Base-by-base conservation (phyloP, 2,797 vertebrate species). In the Sebastes kiyomatsui region DNA sequence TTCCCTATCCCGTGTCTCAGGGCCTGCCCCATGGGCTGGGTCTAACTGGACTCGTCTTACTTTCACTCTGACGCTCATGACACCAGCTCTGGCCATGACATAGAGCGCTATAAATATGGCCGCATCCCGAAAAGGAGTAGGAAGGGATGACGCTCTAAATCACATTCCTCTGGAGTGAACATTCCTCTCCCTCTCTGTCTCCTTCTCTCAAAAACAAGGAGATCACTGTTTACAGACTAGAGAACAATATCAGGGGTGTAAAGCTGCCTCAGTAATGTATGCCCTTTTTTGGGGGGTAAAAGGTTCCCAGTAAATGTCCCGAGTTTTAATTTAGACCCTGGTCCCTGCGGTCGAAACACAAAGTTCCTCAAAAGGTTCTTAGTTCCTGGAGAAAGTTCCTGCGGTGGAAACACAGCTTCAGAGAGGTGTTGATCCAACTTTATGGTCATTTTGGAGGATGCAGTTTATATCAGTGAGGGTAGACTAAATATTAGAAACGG, bases 31-130 rank as follows among this genome's bases (percentile, higher is more conserved):
- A 66, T 85, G 78, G 84, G 85, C 73, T 72, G 84, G 84, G 71
- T 86, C 77, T 89, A 84, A 80, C 76, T 38, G 72, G 81, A 87
- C 82, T 75, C 68, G 64, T 79, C 67, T 79, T 65, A 54, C 74
- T 77, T 83, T 92, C 83, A 77, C 75, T 64, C 80, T 67, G 55
- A 72, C 42, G 81, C 84, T 75, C 25, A 35, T 81, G 87, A 91
- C 86, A 88, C 74, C 25, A 54, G 75, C 75, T 42, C 71, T 30
- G 79, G 46, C 79, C 81, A 84, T 92, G 90, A 94, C 88, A 92
- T 75, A 88, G 72, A 32, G 77, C 23, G 84, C 93, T 96, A 96
- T 94, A 95, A 95, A 96, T 96, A 96, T 73, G 80, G 68, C 77
- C 23, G 13, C 87, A 86, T 88, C 89, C 90, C 77, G 73, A 94